phyloP scores from a whole-genome alignment of 2,797 vertebrate genomes.

The Lithobates pipiens region DNA sequence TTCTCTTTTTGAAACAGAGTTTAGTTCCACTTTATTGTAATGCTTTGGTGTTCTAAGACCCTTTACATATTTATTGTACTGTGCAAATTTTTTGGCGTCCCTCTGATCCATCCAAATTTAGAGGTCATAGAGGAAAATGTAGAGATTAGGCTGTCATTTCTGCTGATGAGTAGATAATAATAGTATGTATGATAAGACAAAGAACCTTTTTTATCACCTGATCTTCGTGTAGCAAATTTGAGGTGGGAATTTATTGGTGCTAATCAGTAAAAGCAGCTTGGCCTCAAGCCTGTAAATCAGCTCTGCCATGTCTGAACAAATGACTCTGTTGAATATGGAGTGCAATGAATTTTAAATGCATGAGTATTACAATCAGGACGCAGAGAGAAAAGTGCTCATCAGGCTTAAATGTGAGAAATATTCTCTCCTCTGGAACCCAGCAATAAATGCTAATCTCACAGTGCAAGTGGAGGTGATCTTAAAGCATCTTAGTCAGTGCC shows the following conservation, averaged over 20 bases:
- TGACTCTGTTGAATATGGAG: slow-evolving; percentile 51
- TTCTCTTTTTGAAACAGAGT: no score
- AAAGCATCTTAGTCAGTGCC: slow-evolving; percentile 29
- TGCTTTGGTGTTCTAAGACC: background rate
- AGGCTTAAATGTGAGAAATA: slow-evolving; percentile 57
- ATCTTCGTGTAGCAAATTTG: slow-evolving; percentile 25
- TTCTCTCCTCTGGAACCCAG: slow-evolving; percentile 40
- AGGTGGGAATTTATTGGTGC: slow-evolving; percentile 52
- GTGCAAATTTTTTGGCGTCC: background rate
- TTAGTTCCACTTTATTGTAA: no score
- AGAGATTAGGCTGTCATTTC: background rate
- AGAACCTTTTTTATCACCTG: slow-evolving; percentile 12
- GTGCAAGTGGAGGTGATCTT: slow-evolving; percentile 27
- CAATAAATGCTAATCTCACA: slow-evolving; percentile 48
- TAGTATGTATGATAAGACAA: slow-evolving; percentile 6
- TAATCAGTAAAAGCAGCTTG: slow-evolving; percentile 50
- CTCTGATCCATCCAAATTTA: background rate
- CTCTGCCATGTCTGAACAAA: slow-evolving; percentile 43
- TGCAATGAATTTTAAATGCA: slow-evolving; percentile 51
- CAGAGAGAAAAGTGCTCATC: slow-evolving; percentile 56
- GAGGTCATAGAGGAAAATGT: background rate
- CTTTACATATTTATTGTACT: background rate
- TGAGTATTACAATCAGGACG: slow-evolving; percentile 37
- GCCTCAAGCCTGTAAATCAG: slow-evolving; percentile 40
- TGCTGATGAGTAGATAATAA: slow-evolving; percentile 3